Conservation (phyloP, 2,113 vertebrate species). For the Panurus biarmicus region DNA sequence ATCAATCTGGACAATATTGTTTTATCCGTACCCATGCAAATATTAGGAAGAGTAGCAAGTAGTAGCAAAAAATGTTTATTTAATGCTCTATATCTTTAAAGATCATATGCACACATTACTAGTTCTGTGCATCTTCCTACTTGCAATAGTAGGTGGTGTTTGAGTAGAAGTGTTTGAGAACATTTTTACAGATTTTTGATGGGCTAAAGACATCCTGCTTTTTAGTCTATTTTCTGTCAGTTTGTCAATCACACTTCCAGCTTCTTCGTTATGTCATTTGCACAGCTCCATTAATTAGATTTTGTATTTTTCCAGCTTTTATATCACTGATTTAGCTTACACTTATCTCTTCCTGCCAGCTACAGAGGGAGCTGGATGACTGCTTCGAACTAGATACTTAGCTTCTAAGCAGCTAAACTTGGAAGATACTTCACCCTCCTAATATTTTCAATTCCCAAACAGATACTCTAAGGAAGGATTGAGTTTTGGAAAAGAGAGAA, state of each 20-base stretch:
- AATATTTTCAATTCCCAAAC: neutral
- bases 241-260: neutral
- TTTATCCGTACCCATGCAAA: neutral
- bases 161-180: neutral
- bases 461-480: neutral
- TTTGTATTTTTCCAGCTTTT: neutral
- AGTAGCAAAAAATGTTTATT: neutral
- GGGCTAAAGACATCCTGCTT: neutral
- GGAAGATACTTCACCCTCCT: neutral
- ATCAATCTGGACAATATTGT: accelerated
- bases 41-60: neutral
- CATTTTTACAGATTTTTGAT: neutral
- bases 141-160: neutral
- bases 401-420: neutral
- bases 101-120: neutral
- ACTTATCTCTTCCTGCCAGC: constrained; percentile 23
- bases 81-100: neutral
- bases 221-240: neutral
- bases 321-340: neutral
- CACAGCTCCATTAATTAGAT: constrained; percentile 14
- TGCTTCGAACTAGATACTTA: neutral
- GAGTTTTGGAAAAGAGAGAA: neutral
- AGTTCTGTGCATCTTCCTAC: neutral
- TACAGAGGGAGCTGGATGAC: constrained; percentile 37
- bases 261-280: neutral